Conservation (phyloP, 2,888 invertebrate genomes). For the Fragum whitleyi region DNA sequence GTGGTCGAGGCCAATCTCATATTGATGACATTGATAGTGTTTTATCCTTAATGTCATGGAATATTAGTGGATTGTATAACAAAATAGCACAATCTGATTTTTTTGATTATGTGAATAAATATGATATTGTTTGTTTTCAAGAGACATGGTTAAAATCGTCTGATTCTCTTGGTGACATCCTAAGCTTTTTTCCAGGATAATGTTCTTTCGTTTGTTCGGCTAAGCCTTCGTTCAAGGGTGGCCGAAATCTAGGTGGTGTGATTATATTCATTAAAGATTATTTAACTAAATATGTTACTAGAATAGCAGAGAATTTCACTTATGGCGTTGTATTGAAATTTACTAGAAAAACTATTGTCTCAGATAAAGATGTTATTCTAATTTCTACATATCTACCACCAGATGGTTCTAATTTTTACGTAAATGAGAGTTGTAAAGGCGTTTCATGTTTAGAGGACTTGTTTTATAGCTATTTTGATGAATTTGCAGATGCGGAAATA, state of each 20-base stretch:
- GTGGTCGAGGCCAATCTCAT: no score
- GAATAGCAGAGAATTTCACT: constrained; percentile 6
- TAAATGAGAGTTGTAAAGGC: not conserved
- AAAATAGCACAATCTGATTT: no score
- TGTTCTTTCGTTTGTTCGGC: not conserved
- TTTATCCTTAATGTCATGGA: no score
- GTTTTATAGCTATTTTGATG: not conserved
- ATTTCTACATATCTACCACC: constrained; percentile 4
- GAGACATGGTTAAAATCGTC: not conserved
- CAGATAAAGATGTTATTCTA: constrained; percentile 2
- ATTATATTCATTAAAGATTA: not conserved
- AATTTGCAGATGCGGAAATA: not conserved
- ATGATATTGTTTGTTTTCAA: constrained; percentile 3
- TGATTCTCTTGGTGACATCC: not conserved
- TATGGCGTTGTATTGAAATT: not conserved
- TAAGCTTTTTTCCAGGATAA: not conserved
- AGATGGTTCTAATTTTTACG: not conserved
- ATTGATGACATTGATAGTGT: no score
- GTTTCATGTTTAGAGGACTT: not conserved
- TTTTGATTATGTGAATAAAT: no score
- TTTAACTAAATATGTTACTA: not conserved
- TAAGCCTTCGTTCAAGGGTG: not conserved
- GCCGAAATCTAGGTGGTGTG: not conserved
- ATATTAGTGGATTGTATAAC: no score
- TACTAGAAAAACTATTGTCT: not conserved